Evolutionary conservation across 2,888 invertebrate species (phyloP), one percentile per base, ranked within the genome.

Genomic region (Adelphocoris suturalis): DNA sequence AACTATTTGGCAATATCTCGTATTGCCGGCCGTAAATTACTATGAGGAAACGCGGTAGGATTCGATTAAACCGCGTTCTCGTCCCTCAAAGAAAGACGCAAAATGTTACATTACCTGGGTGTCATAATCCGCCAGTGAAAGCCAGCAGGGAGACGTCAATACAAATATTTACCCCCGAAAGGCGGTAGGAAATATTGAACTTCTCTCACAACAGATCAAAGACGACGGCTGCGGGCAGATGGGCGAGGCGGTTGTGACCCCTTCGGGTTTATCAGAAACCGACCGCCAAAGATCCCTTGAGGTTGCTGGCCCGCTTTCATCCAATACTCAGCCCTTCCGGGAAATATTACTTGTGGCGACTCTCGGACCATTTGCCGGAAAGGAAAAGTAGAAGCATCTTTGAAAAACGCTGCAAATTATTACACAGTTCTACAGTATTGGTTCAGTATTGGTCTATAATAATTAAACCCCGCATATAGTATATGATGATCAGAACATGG

Each of bases 111-210:
- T 57, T 68, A 68, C 23, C 27, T n/a, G 68, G 68, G 68, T 13
- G 68, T 68, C 68, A 68, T 68, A 68, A 68, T 68, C 19, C 68
- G 23, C 0, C 9, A 3, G 68, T 68, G 68, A 23, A n/a, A n/a
- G 68, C 12, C 68, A 12, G 68, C 9, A 1, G 27, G 68, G 23
- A 82, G 52, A 47, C 52, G 82, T 82, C 82, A 82, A 82, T 82
- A 82, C 82, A 82, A 82, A 82, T 82, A 82, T 82, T 82, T 47
- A 82, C 82, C 52, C 47, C 19, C 82, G 12, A 52, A n/a, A 52
- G 37, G 27, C 52, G 19, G 68, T 19, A 82, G 48, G 82, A 82
- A 82, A 82, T 82, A 82, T 82, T 82, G 82, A 82, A 52, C 47
- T 52, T 82, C 52, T 46, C 82, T 19, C 27, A 19, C 14, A n/a